Evolutionary conservation across 2,113 vertebrate genomes (phyloP), one percentile per base, ranked within the genome.

Genomic region (Cynocephalus volans): DNA sequence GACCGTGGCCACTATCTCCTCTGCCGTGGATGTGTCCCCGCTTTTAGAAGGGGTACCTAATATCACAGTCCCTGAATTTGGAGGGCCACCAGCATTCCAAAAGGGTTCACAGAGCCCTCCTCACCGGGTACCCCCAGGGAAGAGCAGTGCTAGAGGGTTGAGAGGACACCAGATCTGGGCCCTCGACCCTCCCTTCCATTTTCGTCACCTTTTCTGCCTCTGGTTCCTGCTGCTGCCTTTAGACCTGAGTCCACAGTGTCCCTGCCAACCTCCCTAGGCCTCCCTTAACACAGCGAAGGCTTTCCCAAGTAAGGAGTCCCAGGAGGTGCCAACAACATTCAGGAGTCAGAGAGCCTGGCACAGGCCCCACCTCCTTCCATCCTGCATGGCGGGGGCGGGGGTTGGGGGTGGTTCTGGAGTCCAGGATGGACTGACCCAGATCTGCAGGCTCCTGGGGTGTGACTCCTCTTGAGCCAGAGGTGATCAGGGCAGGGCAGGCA

Each of bases 1-100:
- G 87, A 77, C 90, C 21, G 0, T 97, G 96, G 85, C 93, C 81
- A 60, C 92, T 93, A 50, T 97, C 96, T 92, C 97, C 92, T 95
- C 92, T 96, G 81, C 95, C 98, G 70, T 91, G 84, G 94, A 72
- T 3, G 0, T 1, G 2, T 11, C 64, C 97, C 80, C 3, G 1
- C 48, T 95, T 97, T 95, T 97, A 98, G 75, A 45, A 87, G 21
- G 36, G 41, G 52, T 65, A 11, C 50, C 76, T 48, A 24, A 56
- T 17, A 28, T 41, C 72, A 28, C 10, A 60, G 69, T 33, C 23
- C 77, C 19, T 48, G 58, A 41, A 58, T 72, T 88, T 72, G 70
- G 75, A 89, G 79, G 72, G 69, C 36, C 48, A 13, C 5, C 2
- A 13, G 19, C n/a, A 58, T 60, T 70, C 45, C 67, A 24, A 3